Base-by-base conservation (phyloP, 2,888 invertebrate species). In the Cataglyphis albicans region DNA sequence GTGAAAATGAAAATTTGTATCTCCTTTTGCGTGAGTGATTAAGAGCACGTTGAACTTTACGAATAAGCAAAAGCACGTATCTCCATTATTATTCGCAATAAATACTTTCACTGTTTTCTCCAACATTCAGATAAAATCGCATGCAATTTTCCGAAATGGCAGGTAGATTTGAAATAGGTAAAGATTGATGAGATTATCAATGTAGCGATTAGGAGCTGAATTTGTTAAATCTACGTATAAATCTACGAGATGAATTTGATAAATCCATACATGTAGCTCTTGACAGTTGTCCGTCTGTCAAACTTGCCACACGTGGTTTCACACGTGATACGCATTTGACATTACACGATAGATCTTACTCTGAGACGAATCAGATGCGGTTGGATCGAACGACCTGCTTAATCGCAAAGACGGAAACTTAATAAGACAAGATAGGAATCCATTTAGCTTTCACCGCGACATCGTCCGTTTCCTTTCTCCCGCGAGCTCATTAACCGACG, bases 401-500 rank as follows among this genome's bases (percentile, higher is more conserved):
- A 84, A 72, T 81, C 59, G 29, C 48, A 55, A 65, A 48, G 57
- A 48, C n/a, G 52, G 12, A 65, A 80, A 86, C 84, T 57, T 68
- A 83, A 59, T 65, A 52, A 59, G 68, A 65, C 78, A 59, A 84
- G 63, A 29, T n/a, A 21, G 70, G 63, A 81, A 86, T 85, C 85
- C 67, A 73, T 81, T 76, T 72, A 85, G 84, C 88, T 89, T 89
- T 89, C 89, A 85, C 90, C 70, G 38, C 55, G 59, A 18, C 48
- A 57, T 63, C 21, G 52, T 67, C 55, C 65, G 80, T 83, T 83
- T 83, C 82, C 82, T 87, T 89, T 89, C 84, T 85, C 85, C 29
- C 18, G 44, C 15, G 65, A 52, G 83, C 76, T 75, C 83, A 78
- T 88, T 87, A 83, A 78, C 75, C 68, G 52, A 1, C 38, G 52